A percentile compares a stretch with the other conserved stretches of the same genome.
Evolutionary conservation across 2,888 invertebrate genomes (phyloP).

Genomic region (Gnatocerus cornutus): DNA sequence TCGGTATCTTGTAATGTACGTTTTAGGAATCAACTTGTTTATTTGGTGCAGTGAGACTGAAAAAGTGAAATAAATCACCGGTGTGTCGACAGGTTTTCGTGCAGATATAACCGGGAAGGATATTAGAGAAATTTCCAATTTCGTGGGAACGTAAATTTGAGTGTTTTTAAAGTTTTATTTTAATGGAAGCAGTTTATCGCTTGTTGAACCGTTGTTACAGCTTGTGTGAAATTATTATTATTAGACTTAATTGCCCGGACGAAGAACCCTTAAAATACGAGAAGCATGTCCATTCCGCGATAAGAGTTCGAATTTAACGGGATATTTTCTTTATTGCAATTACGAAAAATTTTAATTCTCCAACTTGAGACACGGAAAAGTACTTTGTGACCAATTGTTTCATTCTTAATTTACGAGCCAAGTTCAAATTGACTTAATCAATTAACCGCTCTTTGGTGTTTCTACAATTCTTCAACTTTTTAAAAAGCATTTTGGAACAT

Average conservation of each 20-base stretch:
- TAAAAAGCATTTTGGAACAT: constrained; percentile 1
- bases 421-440: constrained; percentile 31
- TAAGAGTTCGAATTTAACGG: not conserved
- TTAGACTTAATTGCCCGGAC: not conserved
- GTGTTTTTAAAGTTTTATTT: constrained; percentile 4
- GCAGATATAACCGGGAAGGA: not conserved
- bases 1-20: not conserved
- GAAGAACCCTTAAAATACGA: too few species aligned
- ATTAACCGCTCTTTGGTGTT: constrained; percentile 10
- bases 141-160: not conserved
- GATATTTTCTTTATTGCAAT: not conserved
- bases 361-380: not conserved
- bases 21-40: not conserved
- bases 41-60: not conserved
- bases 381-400: not conserved
- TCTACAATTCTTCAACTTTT: constrained; percentile 5
- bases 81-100: constrained; percentile 7
- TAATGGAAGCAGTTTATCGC: not conserved
- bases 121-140: constrained; percentile 10
- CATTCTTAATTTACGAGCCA: constrained; percentile 20
- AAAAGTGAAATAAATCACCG: constrained; percentile 18
- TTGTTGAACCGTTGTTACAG: not conserved
- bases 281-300: too few species aligned
- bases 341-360: constrained; percentile 7
- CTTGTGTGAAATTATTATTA: constrained; percentile 4